Evolutionary conservation across 2,888 invertebrate genomes (phyloP).

Genomic region (Onthophagus sagittarius): DNA sequence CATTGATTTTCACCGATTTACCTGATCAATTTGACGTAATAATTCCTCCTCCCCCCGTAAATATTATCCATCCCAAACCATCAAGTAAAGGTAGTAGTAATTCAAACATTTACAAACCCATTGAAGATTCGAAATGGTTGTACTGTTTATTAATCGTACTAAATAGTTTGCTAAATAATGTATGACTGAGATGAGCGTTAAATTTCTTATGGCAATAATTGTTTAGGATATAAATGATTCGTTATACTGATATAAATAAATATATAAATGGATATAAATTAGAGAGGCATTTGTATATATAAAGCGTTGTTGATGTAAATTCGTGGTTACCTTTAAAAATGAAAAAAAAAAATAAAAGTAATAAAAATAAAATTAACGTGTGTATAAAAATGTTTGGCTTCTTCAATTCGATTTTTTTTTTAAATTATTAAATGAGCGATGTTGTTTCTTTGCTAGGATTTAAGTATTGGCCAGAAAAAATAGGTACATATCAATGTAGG

Average conservation of each 20-base stretch:
- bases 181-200: conserved; percentile 21
- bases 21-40: conserved; percentile 61
- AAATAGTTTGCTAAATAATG: conserved; percentile 4
- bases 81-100: conserved; percentile 35
- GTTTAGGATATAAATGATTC: conserved; percentile 21
- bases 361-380: background rate
- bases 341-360: too few species aligned
- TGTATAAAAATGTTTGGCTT: background rate
- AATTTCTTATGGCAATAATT: conserved; percentile 22
- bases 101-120: background rate
- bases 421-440: background rate
- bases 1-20: conserved; percentile 58
- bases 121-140: background rate
- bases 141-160: background rate
- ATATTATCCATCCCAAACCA: conserved; percentile 66
- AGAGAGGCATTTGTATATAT: conserved; percentile 15
- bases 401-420: background rate
- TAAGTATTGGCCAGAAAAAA: background rate
- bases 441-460: background rate
- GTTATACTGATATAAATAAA: conserved; percentile 18
- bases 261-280: background rate
- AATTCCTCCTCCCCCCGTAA: conserved; percentile 65
- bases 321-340: background rate
- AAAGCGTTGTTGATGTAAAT: background rate
- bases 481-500: background rate